Conservation (phyloP, 2,113 vertebrate genomes). For the Erpornis zantholeuca region DNA sequence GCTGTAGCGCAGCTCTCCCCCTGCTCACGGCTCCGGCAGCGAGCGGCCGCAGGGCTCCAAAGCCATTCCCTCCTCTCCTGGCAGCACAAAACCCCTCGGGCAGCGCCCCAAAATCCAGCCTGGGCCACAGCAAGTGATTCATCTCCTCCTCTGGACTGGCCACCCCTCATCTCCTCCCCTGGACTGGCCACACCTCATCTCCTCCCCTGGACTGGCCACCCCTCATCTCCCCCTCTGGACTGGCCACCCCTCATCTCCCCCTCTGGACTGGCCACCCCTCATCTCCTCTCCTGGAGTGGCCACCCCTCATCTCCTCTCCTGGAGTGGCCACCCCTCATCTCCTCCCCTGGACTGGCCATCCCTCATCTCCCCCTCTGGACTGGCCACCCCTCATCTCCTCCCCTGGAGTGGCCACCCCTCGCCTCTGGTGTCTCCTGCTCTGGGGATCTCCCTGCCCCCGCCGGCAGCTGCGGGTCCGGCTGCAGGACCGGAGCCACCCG, state of each 20-base stretch:
- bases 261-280: too few species aligned
- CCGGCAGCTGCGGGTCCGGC: rapidly evolving
- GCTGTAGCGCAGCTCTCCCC: neutral
- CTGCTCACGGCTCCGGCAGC: neutral
- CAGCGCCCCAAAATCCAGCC: neutral
- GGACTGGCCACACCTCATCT: too few species aligned
- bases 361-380: neutral
- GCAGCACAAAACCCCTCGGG: rapidly evolving
- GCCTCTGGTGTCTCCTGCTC: neutral
- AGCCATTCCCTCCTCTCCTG: neutral
- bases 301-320: neutral
- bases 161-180: neutral
- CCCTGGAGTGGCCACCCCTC: neutral
- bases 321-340: too few species aligned
- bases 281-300: neutral
- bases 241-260: neutral
- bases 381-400: neutral
- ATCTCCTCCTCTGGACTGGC: neutral
- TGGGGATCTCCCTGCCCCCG: neutral
- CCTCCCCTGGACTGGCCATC: neutral
- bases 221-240: neutral
- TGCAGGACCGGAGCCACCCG: rapidly evolving
- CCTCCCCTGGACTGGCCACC: neutral
- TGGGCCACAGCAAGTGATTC: neutral
- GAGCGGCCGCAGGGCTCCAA: too few species aligned